Base-by-base conservation (phyloP, 2,113 vertebrate genomes). In the Lophius piscatorius region DNA sequence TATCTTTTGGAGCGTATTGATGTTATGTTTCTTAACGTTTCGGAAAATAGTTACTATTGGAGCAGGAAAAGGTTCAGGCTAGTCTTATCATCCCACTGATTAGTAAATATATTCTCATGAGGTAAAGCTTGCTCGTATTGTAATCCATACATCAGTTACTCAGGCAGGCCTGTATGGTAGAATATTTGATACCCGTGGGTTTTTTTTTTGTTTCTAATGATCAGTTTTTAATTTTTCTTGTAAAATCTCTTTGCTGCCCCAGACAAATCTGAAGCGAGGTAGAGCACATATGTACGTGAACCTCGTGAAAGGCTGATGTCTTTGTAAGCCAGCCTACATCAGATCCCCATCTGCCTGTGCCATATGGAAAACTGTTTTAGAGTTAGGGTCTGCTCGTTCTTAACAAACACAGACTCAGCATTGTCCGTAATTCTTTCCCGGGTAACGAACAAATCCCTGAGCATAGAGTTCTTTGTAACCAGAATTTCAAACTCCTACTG, bases 321-420 rank as follows among this genome's bases (percentile, higher is more conserved):
- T 54, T 61, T 47, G 47, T 48, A 50, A 77, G 18, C 4, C 22
- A 59, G 58, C 46, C 45, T 74, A 28, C 14, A 45, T 67, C 47
- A 61, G 74, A 49, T 21, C 60, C 55, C 58, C 66, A 21, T 38
- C 67, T 56, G 64, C 34, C 58, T 66, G 62, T 12, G 34, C 72
- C 83, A 85, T 72, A 78, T 87, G 88, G 86, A 78, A 90, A 88
- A 86, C 44, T 13, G 17, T 83, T 86, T 86, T 33, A 44, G 35
- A 61, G 62, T 9, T 20, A 63, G 57, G 73, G 76, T 78, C 60
- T 61, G 48, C 76, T 57, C 81, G 85, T 87, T 85, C 82, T 70
- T 78, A 74, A 39, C 39, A 56, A 83, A 71, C 46, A 67, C 63
- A 70, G 66, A 57, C 62, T 68, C 47, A 28, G 47, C 1, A 46